phyloP scores from a whole-genome alignment of 2,888 invertebrate genomes.

The Agrotis segetum region DNA sequence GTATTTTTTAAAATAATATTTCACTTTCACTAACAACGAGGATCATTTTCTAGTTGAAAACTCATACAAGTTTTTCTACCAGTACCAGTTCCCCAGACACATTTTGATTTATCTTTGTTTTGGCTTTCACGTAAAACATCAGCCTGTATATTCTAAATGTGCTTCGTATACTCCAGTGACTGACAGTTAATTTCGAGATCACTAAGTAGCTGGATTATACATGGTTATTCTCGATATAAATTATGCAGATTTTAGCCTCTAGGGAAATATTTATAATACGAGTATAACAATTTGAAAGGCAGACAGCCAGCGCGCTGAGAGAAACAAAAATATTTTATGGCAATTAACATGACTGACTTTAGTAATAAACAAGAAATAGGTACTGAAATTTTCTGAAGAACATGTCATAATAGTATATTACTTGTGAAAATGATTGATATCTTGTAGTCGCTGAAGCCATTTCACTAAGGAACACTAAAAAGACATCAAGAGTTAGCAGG shows the following conservation, averaged over 20 bases:
- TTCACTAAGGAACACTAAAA: slow-evolving; percentile 63
- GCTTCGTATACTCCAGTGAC: slow-evolving; percentile 10
- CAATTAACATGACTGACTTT: slow-evolving; percentile 5
- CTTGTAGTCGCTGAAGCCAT: slow-evolving; percentile 37
- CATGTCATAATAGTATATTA: neutral
- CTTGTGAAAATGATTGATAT: slow-evolving; percentile 28
- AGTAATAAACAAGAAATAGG: slow-evolving; percentile 15
- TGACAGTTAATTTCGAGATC: slow-evolving; percentile 31
- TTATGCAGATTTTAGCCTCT: slow-evolving; percentile 24
- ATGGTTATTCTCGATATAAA: slow-evolving; percentile 9
- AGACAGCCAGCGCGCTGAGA: slow-evolving; percentile 4
- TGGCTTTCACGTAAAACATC: neutral
- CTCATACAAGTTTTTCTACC: neutral
- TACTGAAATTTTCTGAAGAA: neutral
- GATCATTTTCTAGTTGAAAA: neutral
- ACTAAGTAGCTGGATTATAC: slow-evolving; percentile 32
- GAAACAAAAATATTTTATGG: slow-evolving; percentile 12
- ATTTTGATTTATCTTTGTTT: neutral
- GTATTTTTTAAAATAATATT: neutral
- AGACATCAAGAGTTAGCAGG: slow-evolving; percentile 78
- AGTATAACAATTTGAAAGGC: slow-evolving; percentile 18
- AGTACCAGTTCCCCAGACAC: neutral
- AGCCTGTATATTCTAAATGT: neutral
- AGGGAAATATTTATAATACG: slow-evolving; percentile 38
- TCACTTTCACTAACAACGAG: neutral